Evolutionary conservation across 2,797 vertebrate genomes (phyloP), one percentile per base, ranked within the genome.

Genomic region (Pachyuromys duprasi): DNA sequence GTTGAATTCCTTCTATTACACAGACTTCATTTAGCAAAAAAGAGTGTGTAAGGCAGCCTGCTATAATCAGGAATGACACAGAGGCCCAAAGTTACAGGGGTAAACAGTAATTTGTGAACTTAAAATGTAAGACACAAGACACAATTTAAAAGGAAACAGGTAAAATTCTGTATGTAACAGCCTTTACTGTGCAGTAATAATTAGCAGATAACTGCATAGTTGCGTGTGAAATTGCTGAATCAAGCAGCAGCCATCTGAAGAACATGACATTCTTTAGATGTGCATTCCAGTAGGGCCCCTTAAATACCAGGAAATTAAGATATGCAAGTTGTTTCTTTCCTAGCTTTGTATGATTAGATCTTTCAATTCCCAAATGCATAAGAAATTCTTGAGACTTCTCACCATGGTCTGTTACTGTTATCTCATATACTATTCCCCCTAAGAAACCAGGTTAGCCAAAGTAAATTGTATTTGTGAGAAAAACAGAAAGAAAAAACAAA

Each of bases 351-450:
- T 45, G 80, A 79, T 82, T 31, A 89, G 82, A 97, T 7, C 0
- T 55, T 86, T 96, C 87, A 76, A 80, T 31, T 89, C 17, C 2
- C 90, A 97, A 28, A 72, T 4, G 67, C 72, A 91, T 15, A 65
- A 95, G 96, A 92, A 39, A 67, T 26, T 78, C n/a, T 90, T 49
- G n/a, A 97, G 95, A 93, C 93, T 97, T 97, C 97, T 98, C 98
- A 98, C 96, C 97, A 75, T 97, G 97, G 90, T 97, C 95, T 96
- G 97, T 86, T 92, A 98, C 90, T 42, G 97, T 97, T 97, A 91
- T 98, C 96, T 75, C 96, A 96, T 72, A 98, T 98, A 97, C 98
- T 98, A 96, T 99, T 98, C 49, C 80, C 97, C 8, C 98, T 92
- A 98, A 93, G 91, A 98, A 97, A 90, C 98, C 98, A 96, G 62